Base-by-base conservation (phyloP, 2,113 vertebrate species). In the Grammomys dolichurus region DNA sequence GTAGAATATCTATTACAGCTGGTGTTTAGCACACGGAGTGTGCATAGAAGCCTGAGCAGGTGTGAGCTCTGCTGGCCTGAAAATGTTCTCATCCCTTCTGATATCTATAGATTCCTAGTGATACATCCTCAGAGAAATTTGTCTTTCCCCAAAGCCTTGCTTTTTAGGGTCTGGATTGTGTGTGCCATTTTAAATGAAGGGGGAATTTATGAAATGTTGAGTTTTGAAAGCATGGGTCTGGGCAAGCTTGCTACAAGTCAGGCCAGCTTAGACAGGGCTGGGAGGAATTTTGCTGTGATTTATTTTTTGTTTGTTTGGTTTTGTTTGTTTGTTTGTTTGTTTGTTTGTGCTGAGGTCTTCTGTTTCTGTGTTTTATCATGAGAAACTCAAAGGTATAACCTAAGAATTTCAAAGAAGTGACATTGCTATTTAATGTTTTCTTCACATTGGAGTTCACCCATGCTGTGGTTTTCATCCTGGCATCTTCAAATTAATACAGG, bases 1-100 rank as follows among this genome's bases (percentile, higher is more conserved):
- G 51, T 26, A 19, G 54, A 40, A 2, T 2, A 48, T 2, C 11
- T 0, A 1, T 4, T 0, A 4, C 12, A 7, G 33, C 3, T 11
- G 28, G 46, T 9, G 17, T 4, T 89, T 17, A 20, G 13, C 11
- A 7, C 22, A 16, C 40, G 4, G 31, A 26, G 3, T 0, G 0
- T 56, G 26, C 3, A 24, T 6, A 69, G 48, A 40, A 51, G 19
- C 24, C 40, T 22, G 24, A 28, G 43, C 77, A 75, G 33, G 43
- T 17, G 1, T 43, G 36, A 72, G 17, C 36, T 40, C 36, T n/a
- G 36, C 70, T 72, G 36, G 36, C 20, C 16, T n/a, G 36, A 20
- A n/a, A 26, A 82, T 26, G 9, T 82, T 82, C 80, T 40, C 22
- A 82, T 58, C 19, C n/a, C 20, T 82, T 40, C 80, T 82, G 36